Conservation (phyloP, 2,113 vertebrate species). For the Vicugna pacos region DNA sequence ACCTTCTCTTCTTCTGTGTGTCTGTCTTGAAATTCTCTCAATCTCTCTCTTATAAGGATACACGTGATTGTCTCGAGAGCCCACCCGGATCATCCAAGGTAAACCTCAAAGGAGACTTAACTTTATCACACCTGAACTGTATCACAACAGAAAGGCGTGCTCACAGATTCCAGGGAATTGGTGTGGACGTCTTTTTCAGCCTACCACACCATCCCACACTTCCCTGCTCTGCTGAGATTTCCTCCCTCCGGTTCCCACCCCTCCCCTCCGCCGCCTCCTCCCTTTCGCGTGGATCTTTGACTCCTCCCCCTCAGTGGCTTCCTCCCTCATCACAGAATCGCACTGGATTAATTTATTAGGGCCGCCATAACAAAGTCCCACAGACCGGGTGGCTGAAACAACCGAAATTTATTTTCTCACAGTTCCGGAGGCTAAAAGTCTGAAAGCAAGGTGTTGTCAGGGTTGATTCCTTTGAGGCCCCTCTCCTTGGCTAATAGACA, state of each 20-base stretch:
- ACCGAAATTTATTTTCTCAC: not conserved
- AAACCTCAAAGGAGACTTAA: not conserved
- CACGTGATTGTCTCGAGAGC: not conserved
- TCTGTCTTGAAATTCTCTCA: not conserved
- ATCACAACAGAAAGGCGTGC: not conserved
- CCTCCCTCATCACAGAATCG: not conserved
- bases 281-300: not conserved
- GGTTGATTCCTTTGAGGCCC: not conserved
- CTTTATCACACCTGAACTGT: not conserved
- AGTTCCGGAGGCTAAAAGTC: not conserved
- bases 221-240: not conserved
- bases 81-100: not conserved
- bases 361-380: not conserved
- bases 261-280: not conserved
- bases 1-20: not conserved
- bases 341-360: not conserved
- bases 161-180: not conserved
- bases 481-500: not conserved
- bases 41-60: no score
- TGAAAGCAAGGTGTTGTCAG: not conserved
- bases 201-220: not conserved
- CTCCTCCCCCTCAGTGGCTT: not conserved
- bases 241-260: not conserved
- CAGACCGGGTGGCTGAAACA: not conserved
- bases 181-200: not conserved